Evolutionary conservation across 2,113 vertebrate species (phyloP), one percentile per base, ranked within the genome.

Genomic region (Saiga tatarica): DNA sequence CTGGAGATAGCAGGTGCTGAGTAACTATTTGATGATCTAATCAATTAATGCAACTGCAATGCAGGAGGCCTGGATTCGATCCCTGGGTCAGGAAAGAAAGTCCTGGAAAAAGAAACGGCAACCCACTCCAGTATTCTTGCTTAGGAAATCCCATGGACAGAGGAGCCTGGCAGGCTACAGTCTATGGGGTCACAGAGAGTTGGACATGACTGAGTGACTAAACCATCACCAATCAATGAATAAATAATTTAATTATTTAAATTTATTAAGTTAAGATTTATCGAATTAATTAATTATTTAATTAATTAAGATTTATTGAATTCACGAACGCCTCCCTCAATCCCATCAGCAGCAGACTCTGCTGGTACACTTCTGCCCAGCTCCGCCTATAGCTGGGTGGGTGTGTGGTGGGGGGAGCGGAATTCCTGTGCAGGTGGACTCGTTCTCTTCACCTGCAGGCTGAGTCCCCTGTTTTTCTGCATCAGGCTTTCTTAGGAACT

Each of bases 341-440:
- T 36, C 47, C 26, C 39, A 16, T 50, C 33, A 28, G 2, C 16
- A 16, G 83, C 52, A 12, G 64, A 47, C 30, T 4, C 33, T 50
- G 4, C 8, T 47, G 26, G 33, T 25, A 45, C 11, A 23, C 52
- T 45, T 78, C 0, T 0, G 6, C 7, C 21, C 8, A 0, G 71
- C 62, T 84, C 39, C n/a, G 28, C 39, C 84, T 76, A 8, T 42
- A 11, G 19, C 39, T n/a, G 10, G 53, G 36, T 7, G 39, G 26
- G 33, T 7, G 79, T 52, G 33, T 33, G 33, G n/a, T 9, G 33
- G 52, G 12, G 50, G 16, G 30, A 30, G 78, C 2, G 1, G 28
- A 28, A 2, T 87, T 39, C 76, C 9, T n/a, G 25, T n/a, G 26
- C 1, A 0, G 0, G 10, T 30, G 2, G 21, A 25, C 7, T 45